phyloP scores from a whole-genome alignment of 2,888 invertebrate genomes.

The Ceramica pisi region DNA sequence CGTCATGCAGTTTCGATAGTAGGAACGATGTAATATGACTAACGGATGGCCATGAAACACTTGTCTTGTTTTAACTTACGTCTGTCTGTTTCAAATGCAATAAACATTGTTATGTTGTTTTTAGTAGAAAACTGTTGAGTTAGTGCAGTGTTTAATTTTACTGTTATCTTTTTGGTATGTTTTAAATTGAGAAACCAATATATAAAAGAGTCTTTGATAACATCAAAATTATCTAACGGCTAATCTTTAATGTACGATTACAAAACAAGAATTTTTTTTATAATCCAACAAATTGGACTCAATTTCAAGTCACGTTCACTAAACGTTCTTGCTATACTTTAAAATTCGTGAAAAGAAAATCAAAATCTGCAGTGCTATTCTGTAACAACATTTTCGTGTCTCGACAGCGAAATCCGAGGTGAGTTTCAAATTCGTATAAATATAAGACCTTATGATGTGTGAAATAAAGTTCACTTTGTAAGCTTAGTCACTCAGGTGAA shows the following conservation, averaged over 20 bases:
- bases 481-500: too few species aligned
- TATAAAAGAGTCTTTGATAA: slow-evolving; percentile 3
- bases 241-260: slow-evolving; percentile 11
- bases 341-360: slow-evolving; percentile 8
- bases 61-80: slow-evolving; percentile 44
- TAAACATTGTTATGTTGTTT: slow-evolving; percentile 34
- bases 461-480: too few species aligned
- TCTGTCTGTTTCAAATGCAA: slow-evolving; percentile 30
- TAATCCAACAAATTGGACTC: background rate
- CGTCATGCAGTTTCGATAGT: slow-evolving; percentile 62
- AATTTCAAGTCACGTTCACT: slow-evolving; percentile 3
- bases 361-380: too few species aligned
- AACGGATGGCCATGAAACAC: slow-evolving; percentile 48
- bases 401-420: too few species aligned
- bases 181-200: background rate
- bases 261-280: background rate
- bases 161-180: slow-evolving; percentile 2
- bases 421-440: too few species aligned
- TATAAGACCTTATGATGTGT: too few species aligned
- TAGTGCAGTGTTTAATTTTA: background rate
- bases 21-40: slow-evolving; percentile 47
- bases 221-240: background rate
- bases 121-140: background rate
- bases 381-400: too few species aligned
- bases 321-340: slow-evolving; percentile 8